Evolutionary conservation across 2,888 invertebrate species (phyloP), one percentile per base, ranked within the genome.

Genomic region (Apotomis betuletana): DNA sequence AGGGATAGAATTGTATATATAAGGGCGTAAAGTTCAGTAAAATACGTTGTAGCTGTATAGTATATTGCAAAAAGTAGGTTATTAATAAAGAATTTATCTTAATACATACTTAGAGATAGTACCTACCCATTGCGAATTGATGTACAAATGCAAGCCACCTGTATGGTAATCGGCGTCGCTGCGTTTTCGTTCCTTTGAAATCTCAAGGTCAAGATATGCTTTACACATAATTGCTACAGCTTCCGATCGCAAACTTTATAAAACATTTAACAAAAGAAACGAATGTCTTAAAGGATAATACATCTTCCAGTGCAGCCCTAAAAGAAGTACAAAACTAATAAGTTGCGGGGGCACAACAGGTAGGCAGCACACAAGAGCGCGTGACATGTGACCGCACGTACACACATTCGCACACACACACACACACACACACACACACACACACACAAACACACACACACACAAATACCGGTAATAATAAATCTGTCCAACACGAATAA

Each of bases 381-480:
- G 75, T 90, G 92, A 91, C 91, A 91, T 91, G 90, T 91, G 90
- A 91, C 91, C 90, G 89, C 83, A 80, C 80, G 83, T 86, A 79
- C 77, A 79, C 74, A 84, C 82, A 41, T 27, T 27, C 27, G 27
- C 27, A 27, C 27, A 27, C 27, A 2, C 27, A 27, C 27, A 27
- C 27, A 78, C 78, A 60, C 60, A 54, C 46, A 63, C 52, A 15
- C 13, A 6, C 4, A 12, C 65, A 57, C 55, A 55, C 55, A 36
- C 55, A 46, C 55, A 46, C 55, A 44, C 15, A n/a, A n/a, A 46
- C 55, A 36, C 78, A 80, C 86, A 69, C 89, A 87, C 87, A 88
- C 86, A 84, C 67, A 60, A 63, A 27, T 57, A 52, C 61, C 70
- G 76, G 86, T 82, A 85, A 91, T 83, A 85, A 91, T 90, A 90